Evolutionary conservation across 1,140 invertebrate genomes (phyloP), one percentile per base, ranked within the genome.

Genomic region (Musca vetustissima): DNA sequence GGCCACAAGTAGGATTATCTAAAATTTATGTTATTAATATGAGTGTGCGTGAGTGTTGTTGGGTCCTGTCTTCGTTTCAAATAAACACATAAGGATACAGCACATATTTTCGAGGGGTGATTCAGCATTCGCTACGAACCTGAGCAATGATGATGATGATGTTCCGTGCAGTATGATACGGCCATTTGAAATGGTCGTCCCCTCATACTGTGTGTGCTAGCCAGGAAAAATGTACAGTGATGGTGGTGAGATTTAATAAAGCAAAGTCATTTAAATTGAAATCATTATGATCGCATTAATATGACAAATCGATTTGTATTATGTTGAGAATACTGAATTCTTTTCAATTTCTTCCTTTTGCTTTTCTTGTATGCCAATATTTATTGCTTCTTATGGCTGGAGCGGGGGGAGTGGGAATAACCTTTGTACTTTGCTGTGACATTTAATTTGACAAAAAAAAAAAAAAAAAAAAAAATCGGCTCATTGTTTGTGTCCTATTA

Each of bases 241-340:
- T 65, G 47, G 43, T 65, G 21, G 64, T 50, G 22, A 49, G 64
- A 65, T 65, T 65, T 65, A 65, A 65, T 65, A 65, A 65, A 65
- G 64, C 64, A 65, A 49, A 65, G 64, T 65, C 64, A 65, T 65
- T 65, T 65, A 65, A 65, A 65, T 65, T 65, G 64, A 65, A 65
- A 65, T 65, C 64, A 65, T 65, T 65, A 65, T 65, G 64, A 65
- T 43, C 36, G 36, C 19, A 65, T 65, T 65, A 65, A 65, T 65
- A 65, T 65, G 64, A 65, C 64, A 65, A 65, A 65, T 65, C 64
- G 64, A 65, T 65, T 65, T 50, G 43, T 65, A 65, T 43, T 65
- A 50, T 65, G n/a, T 65, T 65, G 21, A n/a, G n/a, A 43, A 32
- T 52, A 32, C 55, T 32, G 14, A 28, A 32, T 59, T 57, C 24